Conservation (phyloP, 2,797 vertebrate genomes). For the Falco berigora region DNA sequence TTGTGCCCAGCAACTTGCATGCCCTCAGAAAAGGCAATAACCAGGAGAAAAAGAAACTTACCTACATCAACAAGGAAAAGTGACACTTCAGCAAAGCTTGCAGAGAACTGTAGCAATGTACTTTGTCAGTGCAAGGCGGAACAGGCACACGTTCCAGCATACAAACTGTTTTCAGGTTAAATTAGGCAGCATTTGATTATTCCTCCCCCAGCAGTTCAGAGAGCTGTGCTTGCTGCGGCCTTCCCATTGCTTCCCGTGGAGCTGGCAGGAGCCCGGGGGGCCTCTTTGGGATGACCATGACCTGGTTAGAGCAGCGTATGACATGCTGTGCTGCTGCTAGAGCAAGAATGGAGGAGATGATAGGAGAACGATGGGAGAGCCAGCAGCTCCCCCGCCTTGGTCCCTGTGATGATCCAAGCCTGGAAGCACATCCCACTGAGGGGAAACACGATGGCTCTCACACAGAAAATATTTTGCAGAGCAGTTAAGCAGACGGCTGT, state of each 20-base stretch:
- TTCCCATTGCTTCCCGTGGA: neutral
- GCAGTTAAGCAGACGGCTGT: accelerated
- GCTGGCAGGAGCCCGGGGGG: neutral
- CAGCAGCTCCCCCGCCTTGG: neutral
- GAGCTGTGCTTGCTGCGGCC: neutral
- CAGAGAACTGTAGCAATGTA: neutral
- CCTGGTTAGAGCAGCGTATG: neutral
- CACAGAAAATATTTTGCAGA: neutral
- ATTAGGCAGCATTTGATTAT: neutral
- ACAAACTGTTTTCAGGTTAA: neutral
- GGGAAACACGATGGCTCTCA: accelerated
- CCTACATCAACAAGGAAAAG: neutral
- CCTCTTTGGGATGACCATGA: neutral
- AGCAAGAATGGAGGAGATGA: neutral
- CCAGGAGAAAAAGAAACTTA: neutral
- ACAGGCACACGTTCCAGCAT: neutral
- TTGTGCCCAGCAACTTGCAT: neutral
- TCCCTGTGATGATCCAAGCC: neutral
- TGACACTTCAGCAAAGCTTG: neutral
- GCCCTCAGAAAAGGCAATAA: neutral
- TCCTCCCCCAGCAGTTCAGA: neutral
- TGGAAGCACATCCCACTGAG: neutral
- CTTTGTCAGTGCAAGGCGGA: accelerated
- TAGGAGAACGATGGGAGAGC: accelerated
- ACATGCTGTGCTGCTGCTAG: neutral